These are phyloP conservation scores for Dolichoris vasculosae DNA, from an alignment of 1,140 invertebrate genomes.

Conservation along the genomic window DNA sequence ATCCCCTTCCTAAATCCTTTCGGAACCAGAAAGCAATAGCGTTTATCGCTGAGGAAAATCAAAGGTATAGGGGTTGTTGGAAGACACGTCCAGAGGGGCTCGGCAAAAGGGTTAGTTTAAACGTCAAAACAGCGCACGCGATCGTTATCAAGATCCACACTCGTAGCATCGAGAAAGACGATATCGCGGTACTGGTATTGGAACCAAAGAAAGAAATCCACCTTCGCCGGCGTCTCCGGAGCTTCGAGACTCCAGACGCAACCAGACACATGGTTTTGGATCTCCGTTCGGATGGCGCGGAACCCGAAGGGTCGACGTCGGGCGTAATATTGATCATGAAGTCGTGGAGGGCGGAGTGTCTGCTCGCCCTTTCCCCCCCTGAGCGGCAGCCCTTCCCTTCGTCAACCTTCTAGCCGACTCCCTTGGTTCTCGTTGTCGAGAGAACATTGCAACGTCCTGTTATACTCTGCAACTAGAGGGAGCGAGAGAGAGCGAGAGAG, in stretches of 20 bases:
- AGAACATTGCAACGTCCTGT: background rate
- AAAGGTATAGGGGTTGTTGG: background rate
- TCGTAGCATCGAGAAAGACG: background rate
- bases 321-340: constrained; percentile 74
- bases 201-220: background rate
- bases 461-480: background rate
- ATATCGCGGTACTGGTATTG: background rate
- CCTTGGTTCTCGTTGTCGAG: constrained; percentile 11
- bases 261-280: background rate
- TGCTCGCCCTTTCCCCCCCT: constrained; percentile 63
- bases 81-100: background rate
- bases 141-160: background rate
- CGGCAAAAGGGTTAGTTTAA: background rate
- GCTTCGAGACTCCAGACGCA: background rate
- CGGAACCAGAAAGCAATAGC: background rate
- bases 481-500: constrained; percentile 35
- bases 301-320: constrained; percentile 63
- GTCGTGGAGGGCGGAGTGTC: constrained; percentile 66
- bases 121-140: background rate
- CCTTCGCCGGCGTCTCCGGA: background rate
- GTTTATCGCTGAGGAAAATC: background rate
- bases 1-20: background rate
- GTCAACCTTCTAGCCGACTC: constrained; percentile 35
- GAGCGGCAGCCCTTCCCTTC: constrained; percentile 42
- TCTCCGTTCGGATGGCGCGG: constrained; percentile 43